Evolutionary conservation across 2,113 vertebrate species (phyloP), one percentile per base, ranked within the genome.

Genomic region (Mormyrus iriodes): DNA sequence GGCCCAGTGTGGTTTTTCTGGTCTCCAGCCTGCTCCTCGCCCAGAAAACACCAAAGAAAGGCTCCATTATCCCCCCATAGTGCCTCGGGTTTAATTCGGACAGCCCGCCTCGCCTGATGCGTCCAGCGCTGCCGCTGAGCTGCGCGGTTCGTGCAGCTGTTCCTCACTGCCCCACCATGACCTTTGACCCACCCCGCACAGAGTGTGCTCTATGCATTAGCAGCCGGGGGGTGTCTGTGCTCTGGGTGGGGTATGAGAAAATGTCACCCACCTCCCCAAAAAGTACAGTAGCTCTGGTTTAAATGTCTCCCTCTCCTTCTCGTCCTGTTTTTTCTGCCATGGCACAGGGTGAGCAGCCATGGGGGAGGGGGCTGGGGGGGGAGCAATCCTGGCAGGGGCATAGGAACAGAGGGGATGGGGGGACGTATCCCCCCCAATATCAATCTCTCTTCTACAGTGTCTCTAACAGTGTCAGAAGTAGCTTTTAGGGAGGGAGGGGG

Each of bases 401-500:
- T 65, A 65, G 58, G 24, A 27, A 61, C 58, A 0, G 58, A 10
- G 92, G 52, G 42, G 24, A 55, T 1, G 8, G 7, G 42, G 24
- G 55, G 10, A 42, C n/a, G n/a, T 21, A 35, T 48, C 44, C 44
- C 44, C 44, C 5, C 44, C n/a, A n/a, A 46, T 46, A 5, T 46
- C 46, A 48, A 48, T 0, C 46, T 48, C 46, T 8, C 4, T 48
- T 8, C 46, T 48, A 48, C 46, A 27, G n/a, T 91, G 89, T 90
- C 87, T 94, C 87, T 94, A 91, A 89, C 76, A 42, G 58, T 93
- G 91, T 95, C 93, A 94, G 94, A 93, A 94, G 58, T 92, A 93
- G 91, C 88, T 92, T 93, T 94, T 95, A 91, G 94, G 92, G 87
- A 83, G 17, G 0, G 49, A 87, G 84, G 49, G 85, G 44, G 65